Evolutionary conservation across 2,888 invertebrate species (phyloP).

Genomic region (Acronicta leporina): DNA sequence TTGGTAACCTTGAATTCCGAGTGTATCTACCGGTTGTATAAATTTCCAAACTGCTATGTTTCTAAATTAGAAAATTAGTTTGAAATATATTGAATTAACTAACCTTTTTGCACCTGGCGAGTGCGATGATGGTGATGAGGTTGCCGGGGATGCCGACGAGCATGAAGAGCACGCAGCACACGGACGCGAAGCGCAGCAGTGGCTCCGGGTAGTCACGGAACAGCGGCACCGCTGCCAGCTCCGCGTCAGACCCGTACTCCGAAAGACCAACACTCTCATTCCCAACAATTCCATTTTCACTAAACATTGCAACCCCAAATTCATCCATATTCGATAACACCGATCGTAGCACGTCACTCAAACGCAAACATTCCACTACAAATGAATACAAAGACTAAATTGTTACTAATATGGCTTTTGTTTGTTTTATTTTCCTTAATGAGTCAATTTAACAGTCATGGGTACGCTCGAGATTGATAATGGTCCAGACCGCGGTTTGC

Average conservation of each 20-base stretch:
- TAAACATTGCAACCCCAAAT: slow-evolving; percentile 41
- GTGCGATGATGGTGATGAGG: slow-evolving; percentile 93
- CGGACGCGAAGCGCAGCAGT: slow-evolving; percentile 91
- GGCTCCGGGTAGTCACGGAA: slow-evolving; percentile 91
- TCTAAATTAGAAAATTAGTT: not conserved
- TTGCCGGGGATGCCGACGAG: slow-evolving; percentile 94
- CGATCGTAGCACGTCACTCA: slow-evolving; percentile 47
- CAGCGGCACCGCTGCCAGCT: slow-evolving; percentile 80
- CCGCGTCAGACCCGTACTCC: slow-evolving; percentile 67
- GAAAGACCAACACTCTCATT: slow-evolving; percentile 55
- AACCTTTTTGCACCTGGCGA: slow-evolving; percentile 93
- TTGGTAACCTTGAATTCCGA: no score
- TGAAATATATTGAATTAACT: slow-evolving; percentile 60
- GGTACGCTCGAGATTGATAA: slow-evolving; percentile 69
- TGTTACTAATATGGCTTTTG: slow-evolving; percentile 61
- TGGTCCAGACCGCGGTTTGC: slow-evolving; percentile 47
- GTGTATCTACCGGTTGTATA: no score
- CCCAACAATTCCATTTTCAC: slow-evolving; percentile 16
- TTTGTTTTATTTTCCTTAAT: slow-evolving; percentile 76
- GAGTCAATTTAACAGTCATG: slow-evolving; percentile 74
- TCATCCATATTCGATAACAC: slow-evolving; percentile 36
- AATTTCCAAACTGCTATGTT: no score
- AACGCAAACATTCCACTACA: slow-evolving; percentile 67
- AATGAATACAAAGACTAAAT: slow-evolving; percentile 65
- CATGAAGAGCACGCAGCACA: slow-evolving; percentile 92